Percentiles rank a stretch among this genome's conserved stretches.
Evolutionary conservation across 2,888 invertebrate species (phyloP).

Genomic region (Drosophila infuscata): DNA sequence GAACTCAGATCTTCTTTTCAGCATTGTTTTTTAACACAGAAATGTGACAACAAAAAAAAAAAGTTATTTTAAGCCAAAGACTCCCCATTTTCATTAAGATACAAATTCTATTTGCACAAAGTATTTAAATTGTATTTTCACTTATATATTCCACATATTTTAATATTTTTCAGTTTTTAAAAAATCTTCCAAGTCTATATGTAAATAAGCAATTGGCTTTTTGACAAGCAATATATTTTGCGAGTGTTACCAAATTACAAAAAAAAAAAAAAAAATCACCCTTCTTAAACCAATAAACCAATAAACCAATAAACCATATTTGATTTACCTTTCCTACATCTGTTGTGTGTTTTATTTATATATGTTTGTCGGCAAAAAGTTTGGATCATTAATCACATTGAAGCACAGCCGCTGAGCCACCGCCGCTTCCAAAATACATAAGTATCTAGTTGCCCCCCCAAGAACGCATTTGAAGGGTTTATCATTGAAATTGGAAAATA

Average conservation of each 20-base stretch:
- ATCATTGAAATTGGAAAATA: slow-evolving; percentile 10
- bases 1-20: too few species aligned
- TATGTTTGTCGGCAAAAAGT: slow-evolving; percentile 9
- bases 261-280: background rate
- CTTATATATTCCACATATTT: too few species aligned
- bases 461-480: background rate
- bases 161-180: too few species aligned
- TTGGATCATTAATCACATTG: slow-evolving; percentile 50
- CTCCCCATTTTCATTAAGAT: background rate
- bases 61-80: too few species aligned
- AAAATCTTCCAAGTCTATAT: too few species aligned
- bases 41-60: background rate
- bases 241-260: background rate
- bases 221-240: background rate
- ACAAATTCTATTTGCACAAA: background rate
- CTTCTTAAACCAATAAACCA: background rate
- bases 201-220: too few species aligned
- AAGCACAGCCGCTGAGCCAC: slow-evolving; percentile 23
- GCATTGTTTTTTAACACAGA: too few species aligned
- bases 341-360: slow-evolving; percentile 2
- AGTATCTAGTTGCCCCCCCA: background rate
- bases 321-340: slow-evolving; percentile 14
- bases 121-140: background rate
- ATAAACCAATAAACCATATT: background rate
- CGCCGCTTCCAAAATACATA: background rate